Evolutionary conservation across 1,140 invertebrate species (phyloP).

Genomic region (Galleria mellonella): DNA sequence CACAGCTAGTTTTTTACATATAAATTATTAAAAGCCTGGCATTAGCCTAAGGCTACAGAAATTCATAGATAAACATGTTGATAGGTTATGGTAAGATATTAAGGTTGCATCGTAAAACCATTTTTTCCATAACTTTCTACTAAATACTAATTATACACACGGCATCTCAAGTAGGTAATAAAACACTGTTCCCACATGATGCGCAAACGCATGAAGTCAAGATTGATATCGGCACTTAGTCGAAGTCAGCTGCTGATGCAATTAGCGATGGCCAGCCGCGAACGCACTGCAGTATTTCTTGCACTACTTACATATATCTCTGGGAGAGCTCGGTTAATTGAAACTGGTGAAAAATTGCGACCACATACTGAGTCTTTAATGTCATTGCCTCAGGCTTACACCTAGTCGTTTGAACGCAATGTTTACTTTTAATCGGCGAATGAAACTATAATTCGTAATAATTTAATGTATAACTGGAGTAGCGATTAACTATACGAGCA

Average conservation of each 20-base stretch:
- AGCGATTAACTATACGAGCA: slow-evolving; percentile 1
- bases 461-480: slow-evolving; percentile 1
- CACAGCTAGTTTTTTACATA: too few relatives aligned
- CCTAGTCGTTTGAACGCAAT: slow-evolving; percentile 8
- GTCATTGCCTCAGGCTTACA: slow-evolving; percentile 15
- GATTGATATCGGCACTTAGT: slow-evolving; percentile 44
- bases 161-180: not conserved
- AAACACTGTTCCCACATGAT: slow-evolving; percentile 18
- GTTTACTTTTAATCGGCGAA: slow-evolving; percentile 22
- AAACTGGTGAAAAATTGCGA: slow-evolving; percentile 41
- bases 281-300: slow-evolving; percentile 20
- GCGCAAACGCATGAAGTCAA: slow-evolving; percentile 14
- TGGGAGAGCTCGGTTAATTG: slow-evolving; percentile 23
- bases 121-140: not conserved
- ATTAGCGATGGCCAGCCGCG: slow-evolving; percentile 29
- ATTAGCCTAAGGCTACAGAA: too few relatives aligned
- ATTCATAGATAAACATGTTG: too few relatives aligned
- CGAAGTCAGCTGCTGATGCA: slow-evolving; percentile 41
- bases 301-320: slow-evolving; percentile 16
- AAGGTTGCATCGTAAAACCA: not conserved
- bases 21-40: too few relatives aligned
- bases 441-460: slow-evolving; percentile 4
- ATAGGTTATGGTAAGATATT: too few relatives aligned
- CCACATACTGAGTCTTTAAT: slow-evolving; percentile 34
- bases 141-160: not conserved